Percentiles rank a stretch among this genome's conserved stretches.
phyloP scores from a whole-genome alignment of 2,113 vertebrate genomes.

The Gorsachius goisagi region DNA sequence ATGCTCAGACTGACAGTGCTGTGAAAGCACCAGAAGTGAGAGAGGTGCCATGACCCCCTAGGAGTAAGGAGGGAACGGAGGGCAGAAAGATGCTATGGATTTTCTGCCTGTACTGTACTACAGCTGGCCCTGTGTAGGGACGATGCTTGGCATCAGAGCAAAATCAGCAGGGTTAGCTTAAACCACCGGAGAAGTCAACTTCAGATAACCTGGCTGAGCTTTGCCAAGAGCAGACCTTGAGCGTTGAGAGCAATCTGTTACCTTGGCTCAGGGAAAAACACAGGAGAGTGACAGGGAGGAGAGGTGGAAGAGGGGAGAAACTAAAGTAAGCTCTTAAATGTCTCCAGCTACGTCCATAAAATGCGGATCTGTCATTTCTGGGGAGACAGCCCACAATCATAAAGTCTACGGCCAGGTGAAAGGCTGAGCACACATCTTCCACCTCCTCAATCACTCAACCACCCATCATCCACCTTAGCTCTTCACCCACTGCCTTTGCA shows the following conservation, averaged over 20 bases:
- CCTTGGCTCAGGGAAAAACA: neutral
- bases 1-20: neutral
- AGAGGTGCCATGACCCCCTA: neutral
- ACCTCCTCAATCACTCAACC: neutral
- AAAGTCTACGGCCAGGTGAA: neutral
- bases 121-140: rapidly evolving
- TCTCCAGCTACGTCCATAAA: neutral
- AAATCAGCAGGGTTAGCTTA: neutral
- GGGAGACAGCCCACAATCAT: neutral
- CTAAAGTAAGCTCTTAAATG: neutral
- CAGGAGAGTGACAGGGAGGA: neutral
- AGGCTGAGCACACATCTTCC: neutral
- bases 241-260: neutral
- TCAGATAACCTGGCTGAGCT: neutral
- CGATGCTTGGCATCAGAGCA: rapidly evolving
- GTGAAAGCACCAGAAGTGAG: neutral
- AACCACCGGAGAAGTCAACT: neutral
- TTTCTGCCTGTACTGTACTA: neutral
- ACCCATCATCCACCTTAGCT: rapidly evolving
- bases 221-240: neutral
- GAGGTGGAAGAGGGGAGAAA: neutral
- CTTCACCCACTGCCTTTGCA: neutral
- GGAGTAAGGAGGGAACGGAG: neutral
- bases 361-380: rapidly evolving
- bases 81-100: neutral